phyloP scores from a whole-genome alignment of 2,797 vertebrate species.

The Hydrolagus colliei region DNA sequence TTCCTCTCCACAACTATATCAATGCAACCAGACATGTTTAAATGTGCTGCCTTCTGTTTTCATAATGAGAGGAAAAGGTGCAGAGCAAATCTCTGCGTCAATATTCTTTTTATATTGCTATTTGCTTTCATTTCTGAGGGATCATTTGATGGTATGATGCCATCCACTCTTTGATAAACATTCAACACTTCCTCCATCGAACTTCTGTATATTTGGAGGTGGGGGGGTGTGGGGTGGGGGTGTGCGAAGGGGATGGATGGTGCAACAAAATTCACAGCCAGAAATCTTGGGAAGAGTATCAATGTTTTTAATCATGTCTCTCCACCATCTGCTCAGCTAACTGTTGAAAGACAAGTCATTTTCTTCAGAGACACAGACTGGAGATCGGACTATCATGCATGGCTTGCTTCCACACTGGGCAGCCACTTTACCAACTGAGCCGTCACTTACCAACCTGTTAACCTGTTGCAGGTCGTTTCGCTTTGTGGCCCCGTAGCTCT shows the following conservation, averaged over 20 bases:
- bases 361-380: background rate
- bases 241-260: no score
- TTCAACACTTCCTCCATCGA: background rate
- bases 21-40: no score
- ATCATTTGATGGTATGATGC: background rate
- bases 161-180: no score
- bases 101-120: background rate
- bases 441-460: background rate
- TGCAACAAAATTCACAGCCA: background rate
- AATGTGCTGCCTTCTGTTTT: no score
- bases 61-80: no score
- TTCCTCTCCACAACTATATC: no score
- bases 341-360: background rate
- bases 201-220: background rate
- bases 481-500: background rate
- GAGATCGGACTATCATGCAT: no score
- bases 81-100: no score
- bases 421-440: no score
- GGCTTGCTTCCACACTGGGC: no score
- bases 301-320: background rate
- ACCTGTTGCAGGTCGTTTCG: background rate
- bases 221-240: no score
- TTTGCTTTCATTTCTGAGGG: background rate
- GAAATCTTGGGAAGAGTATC: background rate
- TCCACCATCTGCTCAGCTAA: slow-evolving; percentile 16